Conservation (phyloP, 2,888 invertebrate species). For the Synanthedon myopaeformis region DNA sequence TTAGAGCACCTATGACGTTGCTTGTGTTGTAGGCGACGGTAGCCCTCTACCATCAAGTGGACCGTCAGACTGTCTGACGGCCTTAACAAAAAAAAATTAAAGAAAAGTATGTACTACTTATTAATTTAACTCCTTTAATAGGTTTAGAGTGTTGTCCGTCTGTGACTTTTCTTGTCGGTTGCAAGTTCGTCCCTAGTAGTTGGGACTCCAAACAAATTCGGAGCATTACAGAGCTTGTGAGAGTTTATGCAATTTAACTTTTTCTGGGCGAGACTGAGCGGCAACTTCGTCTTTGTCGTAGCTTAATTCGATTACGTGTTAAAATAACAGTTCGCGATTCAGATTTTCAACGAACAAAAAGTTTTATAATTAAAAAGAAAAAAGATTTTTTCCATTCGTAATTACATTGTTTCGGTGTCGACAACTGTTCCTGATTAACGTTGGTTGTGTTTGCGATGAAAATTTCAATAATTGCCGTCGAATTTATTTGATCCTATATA, state of each 20-base stretch:
- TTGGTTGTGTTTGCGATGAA: background rate
- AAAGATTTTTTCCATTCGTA: background rate
- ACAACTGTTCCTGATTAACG: background rate
- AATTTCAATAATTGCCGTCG: background rate
- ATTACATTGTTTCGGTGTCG: background rate
- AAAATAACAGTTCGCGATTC: constrained; percentile 18
- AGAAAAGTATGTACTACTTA: no score
- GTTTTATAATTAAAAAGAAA: background rate
- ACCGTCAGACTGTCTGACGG: no score
- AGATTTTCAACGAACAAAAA: background rate
- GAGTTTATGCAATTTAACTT: constrained; percentile 48
- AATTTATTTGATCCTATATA: background rate
- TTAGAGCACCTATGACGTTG: no score
- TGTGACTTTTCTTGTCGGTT: background rate
- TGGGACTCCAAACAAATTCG: constrained; percentile 21
- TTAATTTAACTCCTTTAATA: no score
- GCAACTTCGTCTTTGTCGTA: constrained; percentile 35
- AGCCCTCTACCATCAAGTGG: no score
- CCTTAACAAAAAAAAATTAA: no score
- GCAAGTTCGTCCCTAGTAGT: background rate
- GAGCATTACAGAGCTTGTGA: constrained; percentile 11
- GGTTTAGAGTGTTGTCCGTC: background rate
- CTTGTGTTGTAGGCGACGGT: no score
- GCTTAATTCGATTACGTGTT: constrained; percentile 36
- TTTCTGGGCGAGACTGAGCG: constrained; percentile 24